Conservation (phyloP, 2,113 vertebrate species). For the Gallinago jamesoni region DNA sequence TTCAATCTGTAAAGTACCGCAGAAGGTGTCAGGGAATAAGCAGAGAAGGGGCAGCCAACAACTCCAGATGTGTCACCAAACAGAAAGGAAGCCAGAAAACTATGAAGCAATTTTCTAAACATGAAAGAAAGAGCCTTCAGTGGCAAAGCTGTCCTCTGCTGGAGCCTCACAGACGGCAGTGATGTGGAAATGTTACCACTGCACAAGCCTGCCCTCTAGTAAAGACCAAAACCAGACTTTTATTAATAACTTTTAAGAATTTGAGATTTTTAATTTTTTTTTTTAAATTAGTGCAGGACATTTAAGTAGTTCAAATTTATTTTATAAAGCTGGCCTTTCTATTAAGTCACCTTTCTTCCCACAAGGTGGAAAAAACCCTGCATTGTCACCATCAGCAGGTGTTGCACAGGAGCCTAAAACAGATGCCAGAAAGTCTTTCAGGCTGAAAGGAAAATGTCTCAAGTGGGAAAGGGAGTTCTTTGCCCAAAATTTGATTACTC, state of each 20-base stretch:
- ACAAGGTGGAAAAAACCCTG: background rate
- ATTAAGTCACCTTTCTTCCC: slow-evolving; percentile 12
- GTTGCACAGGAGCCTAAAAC: slow-evolving; percentile 17
- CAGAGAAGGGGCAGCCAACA: background rate
- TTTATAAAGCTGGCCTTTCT: slow-evolving; percentile 8
- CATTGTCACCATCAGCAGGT: slow-evolving; percentile 33
- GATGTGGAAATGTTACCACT: background rate
- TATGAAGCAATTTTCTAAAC: background rate
- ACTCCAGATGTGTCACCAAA: background rate
- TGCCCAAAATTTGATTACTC: slow-evolving; percentile 25
- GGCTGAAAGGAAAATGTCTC: background rate
- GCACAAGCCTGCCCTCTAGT: background rate
- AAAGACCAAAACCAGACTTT: background rate
- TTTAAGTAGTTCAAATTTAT: background rate
- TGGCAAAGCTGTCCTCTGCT: background rate
- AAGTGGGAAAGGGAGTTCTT: slow-evolving; percentile 5
- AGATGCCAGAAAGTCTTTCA: slow-evolving; percentile 41
- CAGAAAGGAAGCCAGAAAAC: background rate
- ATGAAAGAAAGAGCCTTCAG: background rate
- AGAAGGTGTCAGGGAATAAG: background rate
- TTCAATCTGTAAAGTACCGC: background rate
- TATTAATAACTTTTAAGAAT: background rate
- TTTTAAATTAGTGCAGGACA: background rate
- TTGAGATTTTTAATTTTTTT: background rate
- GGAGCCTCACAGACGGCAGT: background rate